phyloP scores from a whole-genome alignment of 2,113 vertebrate species.

The Monarcha castaneiventris region DNA sequence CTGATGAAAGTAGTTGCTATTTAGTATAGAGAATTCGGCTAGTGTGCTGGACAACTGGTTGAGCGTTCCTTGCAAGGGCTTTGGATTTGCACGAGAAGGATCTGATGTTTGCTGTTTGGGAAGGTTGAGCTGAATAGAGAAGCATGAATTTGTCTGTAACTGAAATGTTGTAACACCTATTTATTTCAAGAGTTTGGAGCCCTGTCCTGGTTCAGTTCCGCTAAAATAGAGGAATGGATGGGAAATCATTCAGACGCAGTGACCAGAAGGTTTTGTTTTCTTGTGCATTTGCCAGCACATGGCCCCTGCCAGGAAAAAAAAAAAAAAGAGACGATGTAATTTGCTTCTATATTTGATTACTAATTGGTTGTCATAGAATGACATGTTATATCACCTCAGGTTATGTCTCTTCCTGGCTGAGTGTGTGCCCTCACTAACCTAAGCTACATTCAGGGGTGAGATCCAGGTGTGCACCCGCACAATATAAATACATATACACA shows the following conservation, averaged over 20 bases:
- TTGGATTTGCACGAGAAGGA: background rate
- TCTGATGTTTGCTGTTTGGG: background rate
- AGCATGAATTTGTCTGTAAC: background rate
- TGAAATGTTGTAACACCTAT: background rate
- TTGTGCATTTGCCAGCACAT: background rate
- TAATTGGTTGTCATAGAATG: background rate
- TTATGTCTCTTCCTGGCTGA: background rate
- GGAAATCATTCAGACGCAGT: background rate
- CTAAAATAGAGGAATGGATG: background rate
- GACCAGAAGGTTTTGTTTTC: background rate
- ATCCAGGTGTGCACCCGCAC: background rate
- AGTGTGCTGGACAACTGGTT: background rate
- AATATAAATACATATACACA: background rate
- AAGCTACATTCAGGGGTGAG: background rate
- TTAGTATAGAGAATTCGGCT: background rate
- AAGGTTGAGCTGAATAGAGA: background rate
- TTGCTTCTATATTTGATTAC: background rate
- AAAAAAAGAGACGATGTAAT: background rate
- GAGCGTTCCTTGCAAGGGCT: background rate
- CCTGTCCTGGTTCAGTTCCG: background rate
- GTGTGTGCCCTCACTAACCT: background rate
- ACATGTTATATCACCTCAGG: background rate
- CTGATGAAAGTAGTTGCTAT: background rate
- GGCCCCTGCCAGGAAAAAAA: fast-evolving
- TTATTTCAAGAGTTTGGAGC: background rate